A percentile compares a stretch with the other conserved stretches of the same genome.
Evolutionary conservation across 2,113 vertebrate species (phyloP).

Genomic region (Periophthalmus modestus): DNA sequence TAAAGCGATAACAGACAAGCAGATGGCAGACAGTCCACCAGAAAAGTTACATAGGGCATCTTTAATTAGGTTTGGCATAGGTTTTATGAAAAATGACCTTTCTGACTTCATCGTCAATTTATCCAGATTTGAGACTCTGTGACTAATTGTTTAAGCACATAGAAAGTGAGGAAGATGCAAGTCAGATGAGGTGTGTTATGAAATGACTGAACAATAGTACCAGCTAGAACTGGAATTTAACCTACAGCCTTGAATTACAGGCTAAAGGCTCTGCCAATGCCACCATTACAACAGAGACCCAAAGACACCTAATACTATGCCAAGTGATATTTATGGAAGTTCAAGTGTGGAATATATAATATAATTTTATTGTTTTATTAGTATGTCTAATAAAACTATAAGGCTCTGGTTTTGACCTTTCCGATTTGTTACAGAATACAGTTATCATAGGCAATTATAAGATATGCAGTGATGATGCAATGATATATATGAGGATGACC

Average conservation of each 20-base stretch:
- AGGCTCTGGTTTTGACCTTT: not conserved
- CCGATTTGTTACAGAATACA: not conserved
- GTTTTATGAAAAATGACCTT: no score
- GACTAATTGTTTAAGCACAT: no score
- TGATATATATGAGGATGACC: not conserved
- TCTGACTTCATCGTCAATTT: no score
- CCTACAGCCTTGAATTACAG: not conserved
- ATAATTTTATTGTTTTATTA: slow-evolving; percentile 8
- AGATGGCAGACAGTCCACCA: no score
- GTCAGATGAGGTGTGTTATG: not conserved
- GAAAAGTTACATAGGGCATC: no score
- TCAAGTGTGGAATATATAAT: not conserved
- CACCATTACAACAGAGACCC: not conserved
- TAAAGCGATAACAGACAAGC: no score
- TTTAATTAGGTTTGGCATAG: no score
- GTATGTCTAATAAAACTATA: not conserved
- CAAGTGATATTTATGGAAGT: not conserved
- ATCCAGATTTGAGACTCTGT: no score
- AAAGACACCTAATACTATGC: not conserved
- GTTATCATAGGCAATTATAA: slow-evolving; percentile 1
- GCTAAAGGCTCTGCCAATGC: no score
- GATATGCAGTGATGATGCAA: not conserved
- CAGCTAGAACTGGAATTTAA: not conserved
- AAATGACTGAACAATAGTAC: not conserved
- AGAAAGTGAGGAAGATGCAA: no score